Base-by-base conservation (phyloP, 2,888 invertebrate genomes). In the Idaea aversata region DNA sequence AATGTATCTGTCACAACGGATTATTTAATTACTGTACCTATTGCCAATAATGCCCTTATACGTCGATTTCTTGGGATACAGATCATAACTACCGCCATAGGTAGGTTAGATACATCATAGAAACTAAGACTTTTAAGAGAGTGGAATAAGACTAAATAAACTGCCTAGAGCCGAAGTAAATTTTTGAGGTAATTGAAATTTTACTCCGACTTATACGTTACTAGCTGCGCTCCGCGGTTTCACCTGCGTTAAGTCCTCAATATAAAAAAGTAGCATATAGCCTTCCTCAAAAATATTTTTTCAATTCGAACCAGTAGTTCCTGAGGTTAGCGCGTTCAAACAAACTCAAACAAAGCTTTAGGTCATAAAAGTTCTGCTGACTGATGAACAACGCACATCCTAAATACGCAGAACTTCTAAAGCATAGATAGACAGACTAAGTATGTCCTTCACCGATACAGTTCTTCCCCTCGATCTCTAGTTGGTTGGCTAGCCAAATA, bases 21-120 rank as follows among this genome's bases (percentile, higher is more conserved):
- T 74, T 75, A 78, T 78, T 79, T 79, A 82, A 84, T 83, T 81
- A 77, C 77, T 68, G 69, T 69, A 69, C 64, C 73, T 25, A 47
- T 47, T 6, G 47, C 47, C 47, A 47, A 47, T 47, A 47, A 47
- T 13, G 47, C 47, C 7, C 47, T 13, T 47, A 47, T 47, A 47
- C 10, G 7, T 13, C 47, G 47, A 75, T 73, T 72, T 77, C 76
- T 81, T 80, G 79, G 77, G 79, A 83, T 75, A 71, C 65, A 67
- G 67, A 75, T 76, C 75, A 76, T 72, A 73, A 74, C 71, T 67
- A 66, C 69, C 70, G 67, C 72, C 71, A 73, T 71, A 70, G 72
- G 70, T 72, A 75, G 76, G n/a, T n/a, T n/a, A n/a, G n/a, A 25
- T 25, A 25, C 1, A 25, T 25, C 1, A 2, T 25, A 25, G 75